Evolutionary conservation across 2,888 invertebrate genomes (phyloP), one percentile per base, ranked within the genome.

Genomic region (Camptogramma bilineatum): DNA sequence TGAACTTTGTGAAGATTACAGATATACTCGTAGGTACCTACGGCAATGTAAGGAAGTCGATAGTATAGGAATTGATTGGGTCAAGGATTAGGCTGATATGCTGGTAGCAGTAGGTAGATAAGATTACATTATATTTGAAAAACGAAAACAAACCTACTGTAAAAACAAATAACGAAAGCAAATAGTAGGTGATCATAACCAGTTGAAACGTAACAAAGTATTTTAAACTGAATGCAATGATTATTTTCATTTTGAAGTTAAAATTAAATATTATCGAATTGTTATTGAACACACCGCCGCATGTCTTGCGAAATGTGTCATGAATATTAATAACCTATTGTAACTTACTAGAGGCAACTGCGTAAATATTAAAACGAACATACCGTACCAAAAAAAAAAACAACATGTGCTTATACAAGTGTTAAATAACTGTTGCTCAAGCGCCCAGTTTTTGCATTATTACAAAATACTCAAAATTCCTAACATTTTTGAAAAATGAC

Each of bases 271-370:
- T 55, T 55, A 47, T 52, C 17, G 31, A 52, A 44, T 42, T 52
- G 18, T 50, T 34, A 21, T 53, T 60, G 47, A 51, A 63, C 58
- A 62, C 59, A 60, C 60, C 61, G 64, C 57, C 67, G 64, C 69
- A 76, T 77, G 70, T 68, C 70, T 73, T 69, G 58, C 50, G 52
- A 80, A 83, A 74, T 82, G 78, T 85, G 80, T 87, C 85, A 86
- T 76, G 78, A 78, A 78, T 87, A 87, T 84, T 83, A 82, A 85
- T 86, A 85, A 77, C 77, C 56, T 57, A 77, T 79, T 82, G 79
- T 84, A 78, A 72, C 66, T 57, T 68, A 68, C 24, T 65, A 39
- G 48, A 47, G 46, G 70, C 81, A 84, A 74, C 78, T 84, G 80
- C 69, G 73, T 73, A 83, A 85, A 86, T 78, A 83, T 73, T 76